Evolutionary conservation across 2,888 invertebrate genomes (phyloP), one percentile per base, ranked within the genome.

Genomic region (Nomada lathburiana): DNA sequence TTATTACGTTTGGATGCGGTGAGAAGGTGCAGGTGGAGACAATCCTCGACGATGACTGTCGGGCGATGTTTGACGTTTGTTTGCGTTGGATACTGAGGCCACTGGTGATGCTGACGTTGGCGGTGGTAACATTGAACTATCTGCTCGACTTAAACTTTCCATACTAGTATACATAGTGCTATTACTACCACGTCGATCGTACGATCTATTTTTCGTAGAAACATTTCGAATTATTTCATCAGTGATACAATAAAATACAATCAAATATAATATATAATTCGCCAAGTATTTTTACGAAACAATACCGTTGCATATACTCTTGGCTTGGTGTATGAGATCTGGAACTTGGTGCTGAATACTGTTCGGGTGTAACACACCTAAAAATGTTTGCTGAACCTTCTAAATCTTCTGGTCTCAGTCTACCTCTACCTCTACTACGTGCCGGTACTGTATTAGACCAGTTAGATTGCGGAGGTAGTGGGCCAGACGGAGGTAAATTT

Each of bases 391-490:
- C 83, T 64, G 91, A 86, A 75, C 84, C 83, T 68, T 94, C 94
- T 53, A 93, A 89, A 65, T 96, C 96, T 90, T 95, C 95, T 29
- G 95, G 95, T 86, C 95, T 94, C 68, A 95, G 93, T 77, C 96
- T 94, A 18, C 96, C 96, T 86, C 97, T 94, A 44, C 96, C 96
- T 88, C 96, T 94, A 68, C 95, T 95, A 70, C 94, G 91, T 59
- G 94, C 93, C 50, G 96, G 96, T 83, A 96, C 92, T 18, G 97
- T 96, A 89, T 96, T 96, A 20, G 96, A 96, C 95, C 96, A 95
- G 83, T 86, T 91, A 50, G 91, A 83, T 75, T 92, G 93, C 81
- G 94, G 92, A 71, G 94, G 94, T 65, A 94, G 59, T 47, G 90
- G 91, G 55, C 94, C 94, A 85, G 94, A 92, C 82, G 92, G 92